Evolutionary conservation across 1,140 invertebrate species (phyloP).

Genomic region (Drosophila novamexicana): DNA sequence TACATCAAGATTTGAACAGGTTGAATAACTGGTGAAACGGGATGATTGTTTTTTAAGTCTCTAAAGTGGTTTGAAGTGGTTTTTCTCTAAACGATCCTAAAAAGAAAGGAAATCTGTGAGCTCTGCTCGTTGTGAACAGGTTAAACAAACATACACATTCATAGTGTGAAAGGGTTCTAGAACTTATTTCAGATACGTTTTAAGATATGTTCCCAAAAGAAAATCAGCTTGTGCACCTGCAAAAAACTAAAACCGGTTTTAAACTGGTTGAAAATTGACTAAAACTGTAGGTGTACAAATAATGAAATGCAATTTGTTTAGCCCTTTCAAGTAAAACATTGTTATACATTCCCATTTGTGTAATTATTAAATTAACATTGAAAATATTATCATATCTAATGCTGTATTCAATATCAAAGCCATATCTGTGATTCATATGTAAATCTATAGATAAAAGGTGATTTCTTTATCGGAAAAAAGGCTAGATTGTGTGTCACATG

Average conservation of each 20-base stretch:
- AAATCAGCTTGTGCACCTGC: neutral
- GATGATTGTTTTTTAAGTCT: neutral
- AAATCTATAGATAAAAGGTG: conserved; percentile 13
- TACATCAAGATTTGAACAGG: no score
- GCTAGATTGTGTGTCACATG: conserved; percentile 39
- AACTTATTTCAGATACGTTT: neutral
- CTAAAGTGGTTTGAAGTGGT: neutral
- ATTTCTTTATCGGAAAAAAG: conserved; percentile 21
- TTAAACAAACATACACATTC: no score
- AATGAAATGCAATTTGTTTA: neutral
- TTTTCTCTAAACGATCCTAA: neutral
- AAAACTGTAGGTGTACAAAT: no score
- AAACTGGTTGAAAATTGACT: no score
- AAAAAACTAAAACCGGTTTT: no score
- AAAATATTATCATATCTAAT: conserved; percentile 12
- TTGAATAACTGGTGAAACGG: no score
- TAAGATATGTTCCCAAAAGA: no score
- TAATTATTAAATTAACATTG: conserved; percentile 6
- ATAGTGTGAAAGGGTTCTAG: no score
- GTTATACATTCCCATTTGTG: neutral
- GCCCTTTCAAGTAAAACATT: neutral
- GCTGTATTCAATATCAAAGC: conserved; percentile 5
- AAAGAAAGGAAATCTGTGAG: neutral
- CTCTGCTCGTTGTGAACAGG: no score
- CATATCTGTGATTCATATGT: conserved; percentile 21